Conservation (phyloP, 2,113 vertebrate species). For the Dermatemys mawii region DNA sequence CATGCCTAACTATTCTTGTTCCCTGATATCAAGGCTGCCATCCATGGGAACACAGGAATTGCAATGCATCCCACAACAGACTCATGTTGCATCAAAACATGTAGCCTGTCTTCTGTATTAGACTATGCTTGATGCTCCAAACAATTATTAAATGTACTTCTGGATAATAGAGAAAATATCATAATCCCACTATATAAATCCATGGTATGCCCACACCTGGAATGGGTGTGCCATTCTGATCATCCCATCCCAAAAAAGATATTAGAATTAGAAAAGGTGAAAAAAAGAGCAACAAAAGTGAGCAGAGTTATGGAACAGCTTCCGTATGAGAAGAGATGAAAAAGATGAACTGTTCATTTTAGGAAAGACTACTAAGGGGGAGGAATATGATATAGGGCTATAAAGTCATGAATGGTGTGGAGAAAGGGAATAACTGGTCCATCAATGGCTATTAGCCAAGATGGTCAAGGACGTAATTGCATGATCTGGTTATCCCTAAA, state of each 20-base stretch:
- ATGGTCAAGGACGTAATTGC: neutral
- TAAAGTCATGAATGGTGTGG: neutral
- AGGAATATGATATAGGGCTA: neutral
- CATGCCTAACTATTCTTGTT: accelerated
- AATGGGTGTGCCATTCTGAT: neutral
- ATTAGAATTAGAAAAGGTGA: neutral
- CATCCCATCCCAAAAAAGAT: neutral
- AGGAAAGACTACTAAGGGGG: neutral
- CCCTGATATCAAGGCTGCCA: neutral
- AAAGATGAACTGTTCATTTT: neutral
- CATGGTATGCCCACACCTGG: neutral
- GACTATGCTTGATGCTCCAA: neutral
- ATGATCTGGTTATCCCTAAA: neutral
- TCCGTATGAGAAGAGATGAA: neutral
- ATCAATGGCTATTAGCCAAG: neutral
- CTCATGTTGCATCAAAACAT: neutral
- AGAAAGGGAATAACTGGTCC: neutral
- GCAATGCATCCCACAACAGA: neutral
- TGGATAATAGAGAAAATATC: neutral
- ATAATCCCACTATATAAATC: neutral
- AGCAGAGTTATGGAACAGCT: neutral
- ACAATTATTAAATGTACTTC: neutral
- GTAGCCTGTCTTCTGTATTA: neutral
- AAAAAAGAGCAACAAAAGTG: neutral
- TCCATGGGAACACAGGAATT: neutral